A percentile compares a stretch with the other conserved stretches of the same genome.
phyloP scores from a whole-genome alignment of 2,113 vertebrate genomes.

The Dryoscopus gambensis region DNA sequence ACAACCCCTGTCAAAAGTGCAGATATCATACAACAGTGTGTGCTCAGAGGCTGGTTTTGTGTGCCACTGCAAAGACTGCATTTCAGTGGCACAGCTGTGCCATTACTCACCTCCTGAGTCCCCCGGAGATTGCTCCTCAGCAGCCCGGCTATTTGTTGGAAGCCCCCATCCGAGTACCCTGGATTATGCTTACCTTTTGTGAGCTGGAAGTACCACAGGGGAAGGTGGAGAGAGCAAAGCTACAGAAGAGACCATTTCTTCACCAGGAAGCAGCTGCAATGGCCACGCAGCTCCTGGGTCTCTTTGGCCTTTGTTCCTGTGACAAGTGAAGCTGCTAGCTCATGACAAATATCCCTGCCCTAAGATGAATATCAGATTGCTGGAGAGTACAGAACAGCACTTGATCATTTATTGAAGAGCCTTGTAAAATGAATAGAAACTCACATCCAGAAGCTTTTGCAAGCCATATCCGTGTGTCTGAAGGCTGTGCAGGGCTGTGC shows the following conservation, averaged over 20 bases:
- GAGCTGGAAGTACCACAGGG: not conserved
- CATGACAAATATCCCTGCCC: not conserved
- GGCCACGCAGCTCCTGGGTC: not conserved
- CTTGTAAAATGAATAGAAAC: not conserved
- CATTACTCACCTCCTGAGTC: not conserved
- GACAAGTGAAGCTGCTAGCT: not conserved
- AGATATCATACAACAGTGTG: not conserved
- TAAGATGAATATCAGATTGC: not conserved
- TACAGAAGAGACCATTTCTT: not conserved
- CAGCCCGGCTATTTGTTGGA: not conserved
- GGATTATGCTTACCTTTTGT: not conserved
- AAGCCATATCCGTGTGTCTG: not conserved
- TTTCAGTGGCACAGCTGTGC: not conserved
- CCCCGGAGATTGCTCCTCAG: not conserved
- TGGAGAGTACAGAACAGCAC: not conserved
- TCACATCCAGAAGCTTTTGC: not conserved
- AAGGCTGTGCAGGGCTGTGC: not conserved
- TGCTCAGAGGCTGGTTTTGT: not conserved
- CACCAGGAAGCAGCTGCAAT: not conserved
- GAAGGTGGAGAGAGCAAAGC: not conserved
- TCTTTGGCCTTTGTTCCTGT: not conserved
- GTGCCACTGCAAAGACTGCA: not conserved
- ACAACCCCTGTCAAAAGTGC: not conserved
- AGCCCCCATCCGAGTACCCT: not conserved
- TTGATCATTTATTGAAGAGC: slow-evolving; percentile 6